These are phyloP conservation scores for Dendrolimus houi DNA, from an alignment of 2,888 invertebrate species.

Conservation along the genomic window DNA sequence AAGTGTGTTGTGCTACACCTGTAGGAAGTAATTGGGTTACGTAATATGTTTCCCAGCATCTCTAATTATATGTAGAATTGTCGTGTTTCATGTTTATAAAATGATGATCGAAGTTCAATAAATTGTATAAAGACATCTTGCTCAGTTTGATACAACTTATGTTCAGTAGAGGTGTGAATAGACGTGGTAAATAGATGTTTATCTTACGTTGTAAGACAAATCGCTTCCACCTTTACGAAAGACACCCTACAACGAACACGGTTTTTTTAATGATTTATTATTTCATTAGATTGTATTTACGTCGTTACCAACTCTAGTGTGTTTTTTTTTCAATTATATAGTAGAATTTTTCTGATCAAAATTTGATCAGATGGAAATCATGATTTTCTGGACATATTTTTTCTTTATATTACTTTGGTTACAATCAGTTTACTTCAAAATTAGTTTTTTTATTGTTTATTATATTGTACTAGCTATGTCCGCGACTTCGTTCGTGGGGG, in stretches of 20 bases:
- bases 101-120: neutral
- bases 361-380: too few species aligned
- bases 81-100: neutral
- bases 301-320: too few species aligned
- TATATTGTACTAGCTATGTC: too few species aligned
- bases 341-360: too few species aligned
- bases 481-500: too few species aligned
- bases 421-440: too few species aligned
- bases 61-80: neutral
- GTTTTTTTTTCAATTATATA: too few species aligned
- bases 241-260: conserved; percentile 36
- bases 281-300: neutral
- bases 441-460: too few species aligned
- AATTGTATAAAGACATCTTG: neutral
- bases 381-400: too few species aligned
- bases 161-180: conserved; percentile 32
- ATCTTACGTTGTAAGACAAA: conserved; percentile 63
- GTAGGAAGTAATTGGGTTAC: too few species aligned
- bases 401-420: too few species aligned
- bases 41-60: neutral
- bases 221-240: conserved; percentile 48
- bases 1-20: too few species aligned
- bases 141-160: neutral
- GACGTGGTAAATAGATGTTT: conserved; percentile 29
- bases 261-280: conserved; percentile 38